These are phyloP conservation scores for Aporophyla lueneburgensis DNA, from an alignment of 2,888 invertebrate species.

Conservation along the genomic window DNA sequence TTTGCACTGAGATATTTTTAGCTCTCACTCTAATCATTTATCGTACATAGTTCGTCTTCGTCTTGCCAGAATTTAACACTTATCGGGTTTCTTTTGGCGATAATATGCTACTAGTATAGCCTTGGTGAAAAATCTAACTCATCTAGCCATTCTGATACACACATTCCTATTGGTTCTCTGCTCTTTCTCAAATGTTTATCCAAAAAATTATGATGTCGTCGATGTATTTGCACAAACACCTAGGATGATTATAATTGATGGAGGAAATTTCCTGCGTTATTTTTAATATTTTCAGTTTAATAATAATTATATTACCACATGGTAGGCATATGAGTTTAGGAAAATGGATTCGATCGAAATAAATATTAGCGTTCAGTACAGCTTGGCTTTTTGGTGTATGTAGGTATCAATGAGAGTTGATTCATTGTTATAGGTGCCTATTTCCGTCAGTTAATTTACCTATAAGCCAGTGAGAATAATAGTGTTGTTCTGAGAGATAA, in stretches of 20 bases:
- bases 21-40: constrained; percentile 44
- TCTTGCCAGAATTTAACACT: constrained; percentile 32
- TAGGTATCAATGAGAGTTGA: constrained; percentile 31
- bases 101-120: constrained; percentile 3
- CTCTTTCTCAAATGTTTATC: constrained; percentile 38
- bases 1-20: constrained; percentile 45
- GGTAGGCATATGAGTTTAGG: constrained; percentile 4
- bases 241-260: constrained; percentile 2
- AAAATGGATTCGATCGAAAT: constrained; percentile 18
- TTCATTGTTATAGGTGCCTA: constrained; percentile 19
- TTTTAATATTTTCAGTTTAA: background rate
- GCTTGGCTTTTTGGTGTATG: background rate
- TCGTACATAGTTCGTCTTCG: constrained; percentile 29
- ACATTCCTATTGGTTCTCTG: constrained; percentile 17
- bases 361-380: background rate
- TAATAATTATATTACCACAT: background rate
- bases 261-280: constrained; percentile 30
- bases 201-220: constrained; percentile 34
- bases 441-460: constrained; percentile 23
- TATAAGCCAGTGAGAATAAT: constrained; percentile 10
- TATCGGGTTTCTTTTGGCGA: constrained; percentile 13
- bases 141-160: constrained; percentile 2
- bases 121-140: constrained; percentile 10
- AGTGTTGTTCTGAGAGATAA: constrained; percentile 1
- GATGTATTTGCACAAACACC: constrained; percentile 19